A percentile compares a stretch with the other conserved stretches of the same genome.
phyloP scores from a whole-genome alignment of 2,113 vertebrate species.

The Caranx melampygus region DNA sequence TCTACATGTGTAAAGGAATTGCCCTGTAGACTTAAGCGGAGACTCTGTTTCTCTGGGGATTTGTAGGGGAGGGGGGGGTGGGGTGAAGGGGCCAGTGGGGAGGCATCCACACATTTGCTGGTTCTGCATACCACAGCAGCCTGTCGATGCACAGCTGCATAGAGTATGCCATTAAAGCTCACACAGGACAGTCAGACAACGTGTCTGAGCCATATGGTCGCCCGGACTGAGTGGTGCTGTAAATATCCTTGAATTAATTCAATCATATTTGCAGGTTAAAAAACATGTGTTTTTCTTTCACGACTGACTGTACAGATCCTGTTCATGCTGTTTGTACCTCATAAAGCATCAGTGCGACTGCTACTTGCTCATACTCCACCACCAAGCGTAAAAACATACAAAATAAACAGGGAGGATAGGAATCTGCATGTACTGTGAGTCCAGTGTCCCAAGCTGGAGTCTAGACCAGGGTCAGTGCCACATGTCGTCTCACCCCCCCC shows the following conservation, averaged over 20 bases:
- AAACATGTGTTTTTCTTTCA: neutral
- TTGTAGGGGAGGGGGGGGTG: neutral
- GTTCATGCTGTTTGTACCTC: neutral
- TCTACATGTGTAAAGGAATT: neutral
- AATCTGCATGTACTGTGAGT: neutral
- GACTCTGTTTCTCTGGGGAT: neutral
- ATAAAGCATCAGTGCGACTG: neutral
- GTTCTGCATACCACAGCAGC: conserved; percentile 11
- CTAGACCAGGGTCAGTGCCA: too few relatives aligned
- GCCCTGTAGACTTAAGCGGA: neutral
- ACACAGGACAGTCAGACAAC: neutral
- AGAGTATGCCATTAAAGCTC: neutral
- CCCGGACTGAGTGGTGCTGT: neutral
- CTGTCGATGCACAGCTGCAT: neutral
- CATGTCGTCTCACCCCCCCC: too few relatives aligned
- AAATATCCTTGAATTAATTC: neutral
- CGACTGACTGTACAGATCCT: neutral
- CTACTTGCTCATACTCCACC: neutral
- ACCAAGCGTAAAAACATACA: neutral
- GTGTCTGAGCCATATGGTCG: neutral
- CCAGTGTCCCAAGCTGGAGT: neutral
- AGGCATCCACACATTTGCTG: neutral
- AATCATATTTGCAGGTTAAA: neutral
- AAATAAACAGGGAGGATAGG: neutral
- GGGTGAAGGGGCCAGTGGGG: too few relatives aligned